phyloP scores from a whole-genome alignment of 2,113 vertebrate species.

The Nesoenas mayeri region DNA sequence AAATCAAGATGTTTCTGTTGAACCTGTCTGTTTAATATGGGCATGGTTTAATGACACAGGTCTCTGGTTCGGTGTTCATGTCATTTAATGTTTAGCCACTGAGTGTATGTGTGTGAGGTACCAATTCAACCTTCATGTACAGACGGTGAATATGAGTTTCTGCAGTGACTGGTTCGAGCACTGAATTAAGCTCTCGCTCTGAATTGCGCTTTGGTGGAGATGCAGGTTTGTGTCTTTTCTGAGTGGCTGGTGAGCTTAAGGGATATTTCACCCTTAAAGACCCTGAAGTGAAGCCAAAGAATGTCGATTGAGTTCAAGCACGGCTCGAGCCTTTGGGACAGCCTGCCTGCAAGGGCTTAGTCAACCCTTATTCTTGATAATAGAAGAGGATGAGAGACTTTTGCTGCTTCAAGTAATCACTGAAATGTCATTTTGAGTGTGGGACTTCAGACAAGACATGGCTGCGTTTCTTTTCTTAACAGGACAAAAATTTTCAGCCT shows the following conservation, averaged over 20 bases:
- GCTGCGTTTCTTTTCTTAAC: neutral
- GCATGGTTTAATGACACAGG: no score
- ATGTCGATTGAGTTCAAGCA: neutral
- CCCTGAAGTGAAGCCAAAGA: neutral
- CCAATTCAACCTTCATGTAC: neutral
- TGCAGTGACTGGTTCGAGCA: neutral
- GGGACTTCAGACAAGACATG: neutral
- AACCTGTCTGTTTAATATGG: no score
- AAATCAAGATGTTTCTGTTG: no score
- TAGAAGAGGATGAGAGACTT: neutral
- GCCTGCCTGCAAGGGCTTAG: neutral
- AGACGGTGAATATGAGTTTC: neutral
- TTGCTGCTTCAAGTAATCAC: neutral
- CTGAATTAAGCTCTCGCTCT: neutral
- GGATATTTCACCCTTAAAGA: neutral
- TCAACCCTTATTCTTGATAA: neutral
- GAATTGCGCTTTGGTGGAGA: neutral
- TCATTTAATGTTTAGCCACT: neutral
- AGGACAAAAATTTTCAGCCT: constrained; percentile 88
- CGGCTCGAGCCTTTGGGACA: neutral
- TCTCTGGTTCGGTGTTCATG: no score
- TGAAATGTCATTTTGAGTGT: neutral
- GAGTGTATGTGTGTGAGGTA: neutral
- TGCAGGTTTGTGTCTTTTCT: neutral
- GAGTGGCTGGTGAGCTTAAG: neutral